Base-by-base conservation (phyloP, 92 coral and sea anemone genomes). In the Zoanthus gigantus region DNA sequence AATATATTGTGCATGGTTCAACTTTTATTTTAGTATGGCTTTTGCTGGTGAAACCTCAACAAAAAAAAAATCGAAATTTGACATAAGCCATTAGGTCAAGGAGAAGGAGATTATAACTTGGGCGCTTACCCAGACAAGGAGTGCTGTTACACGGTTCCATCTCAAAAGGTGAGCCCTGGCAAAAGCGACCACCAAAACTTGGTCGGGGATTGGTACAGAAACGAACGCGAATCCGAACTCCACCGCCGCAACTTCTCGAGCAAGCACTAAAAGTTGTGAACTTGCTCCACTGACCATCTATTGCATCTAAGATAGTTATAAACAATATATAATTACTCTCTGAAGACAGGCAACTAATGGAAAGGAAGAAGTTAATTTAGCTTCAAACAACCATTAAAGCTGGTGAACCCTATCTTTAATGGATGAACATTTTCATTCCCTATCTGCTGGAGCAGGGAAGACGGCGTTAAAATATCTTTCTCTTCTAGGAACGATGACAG, bases 191-290 rank as follows among this genome's bases (percentile, higher is more conserved):
- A 6, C 84, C 84, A n/a, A 47, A 56, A 61, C 0, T 37, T 16
- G 90, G 90, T 7, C 68, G 34, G 48, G 90, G 90, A 9, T 79
- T 68, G 30, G 46, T 71, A 65, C 90, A 87, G 77, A 17, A 73
- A 16, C 77, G 77, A 16, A 73, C 56, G 10, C 77, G 77, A 10
- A 73, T 30, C 56, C 42, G 16, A 0, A 23, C 17, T 17, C 77
- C 77, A 0, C 77, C 77, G 29, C 77, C 77, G 13, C 77, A 73
- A 37, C 45, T 16, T 17, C 77, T 56, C 44, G 77, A 73, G 56
- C 77, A 73, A 10, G 53, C 53, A 23, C 77, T 73, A 23, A 42
- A 42, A 28, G 8, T 53, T 44, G n/a, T 11, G 44, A 4, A 73
- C 16, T 48, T 56, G n/a, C 77, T 73, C 77, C 77, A 73, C 13